phyloP scores from a whole-genome alignment of 2,113 vertebrate species.

The Gavia stellata region DNA sequence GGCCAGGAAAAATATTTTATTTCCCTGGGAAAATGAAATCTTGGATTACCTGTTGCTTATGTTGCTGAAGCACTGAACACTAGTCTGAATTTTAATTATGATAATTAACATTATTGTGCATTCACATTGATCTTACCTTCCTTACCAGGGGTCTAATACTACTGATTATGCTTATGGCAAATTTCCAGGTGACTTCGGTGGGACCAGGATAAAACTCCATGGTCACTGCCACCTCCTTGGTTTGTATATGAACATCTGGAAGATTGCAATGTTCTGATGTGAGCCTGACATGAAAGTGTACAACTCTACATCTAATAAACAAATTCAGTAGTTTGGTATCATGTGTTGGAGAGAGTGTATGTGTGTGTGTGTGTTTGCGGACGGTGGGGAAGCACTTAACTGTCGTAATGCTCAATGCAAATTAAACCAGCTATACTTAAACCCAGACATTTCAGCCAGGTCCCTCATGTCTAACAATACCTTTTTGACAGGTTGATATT shows the following conservation, averaged over 20 bases:
- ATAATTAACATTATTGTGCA: background rate
- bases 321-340: background rate
- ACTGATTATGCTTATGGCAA: background rate
- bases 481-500: background rate
- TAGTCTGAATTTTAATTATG: background rate
- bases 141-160: background rate
- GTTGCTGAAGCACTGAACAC: background rate
- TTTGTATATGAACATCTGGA: background rate
- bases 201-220: background rate
- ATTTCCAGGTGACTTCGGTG: background rate
- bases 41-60: constrained; percentile 21
- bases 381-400: background rate
- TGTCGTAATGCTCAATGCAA: background rate
- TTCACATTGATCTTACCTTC: background rate
- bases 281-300: background rate
- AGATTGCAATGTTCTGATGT: background rate
- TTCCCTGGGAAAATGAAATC: constrained; percentile 42
- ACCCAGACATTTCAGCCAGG: background rate
- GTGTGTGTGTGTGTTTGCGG: background rate
- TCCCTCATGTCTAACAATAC: background rate
- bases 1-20: constrained; percentile 54
- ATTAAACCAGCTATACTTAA: background rate
- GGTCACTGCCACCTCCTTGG: background rate
- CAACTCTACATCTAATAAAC: background rate
- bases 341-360: background rate